Evolutionary conservation across 2,888 invertebrate genomes (phyloP), one percentile per base, ranked within the genome.

Genomic region (Listrodromus nycthemerus): DNA sequence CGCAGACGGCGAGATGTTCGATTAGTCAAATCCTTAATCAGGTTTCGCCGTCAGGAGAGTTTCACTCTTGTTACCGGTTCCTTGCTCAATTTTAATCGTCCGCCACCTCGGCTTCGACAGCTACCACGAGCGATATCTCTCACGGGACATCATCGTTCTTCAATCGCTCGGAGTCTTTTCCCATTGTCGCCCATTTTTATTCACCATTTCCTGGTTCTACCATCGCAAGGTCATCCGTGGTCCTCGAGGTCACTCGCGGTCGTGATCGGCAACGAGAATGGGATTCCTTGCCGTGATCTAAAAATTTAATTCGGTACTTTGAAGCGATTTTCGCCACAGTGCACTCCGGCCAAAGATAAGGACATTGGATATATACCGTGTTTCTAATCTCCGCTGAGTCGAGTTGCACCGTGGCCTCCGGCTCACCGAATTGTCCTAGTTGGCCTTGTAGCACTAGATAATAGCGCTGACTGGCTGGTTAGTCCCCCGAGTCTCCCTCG

Each of bases 401-500:
- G 21, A 52, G 37, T 75, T 65, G 16, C 75, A 61, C 30, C 19
- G 65, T 19, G 50, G 37, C 33, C 37, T 75, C 21, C 30, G 37
- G 63, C 50, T 75, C 33, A 50, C 65, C 21, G 50, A 65, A 75
- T 19, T 52, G 52, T 75, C 65, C 50, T 37, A 33, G 33, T 52
- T 50, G 27, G 50, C n/a, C 24, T 50, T 74, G 61, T 71, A 61
- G 48, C 10, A 24, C 13, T 10, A 50, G 24, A 45, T 33, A n/a
- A 24, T 50, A 63, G 45, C 50, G 75, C 63, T 65, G 65, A 65
- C 75, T 75, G 45, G 63, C 33, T 37, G 33, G 50, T 65, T 21
- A 52, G 75, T 75, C 75, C 65, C 75, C 21, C 50, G 75, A 75
- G 75, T 37, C 50, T 75, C 65, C 52, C 75, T 50, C 33, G 75